Evolutionary conservation across 1,140 invertebrate genomes (phyloP).

Genomic region (Magallana gigas): DNA sequence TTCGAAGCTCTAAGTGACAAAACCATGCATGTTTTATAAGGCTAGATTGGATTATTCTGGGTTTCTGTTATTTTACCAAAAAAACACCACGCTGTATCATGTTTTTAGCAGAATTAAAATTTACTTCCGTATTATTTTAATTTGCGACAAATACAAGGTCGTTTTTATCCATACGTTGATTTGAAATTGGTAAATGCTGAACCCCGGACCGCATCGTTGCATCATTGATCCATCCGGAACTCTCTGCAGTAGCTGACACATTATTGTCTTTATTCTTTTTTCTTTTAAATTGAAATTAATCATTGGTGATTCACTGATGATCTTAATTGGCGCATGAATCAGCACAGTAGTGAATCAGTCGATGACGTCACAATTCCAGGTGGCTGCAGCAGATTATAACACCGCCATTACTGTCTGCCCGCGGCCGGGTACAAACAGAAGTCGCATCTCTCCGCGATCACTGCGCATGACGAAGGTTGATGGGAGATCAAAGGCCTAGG

Average conservation of each 20-base stretch:
- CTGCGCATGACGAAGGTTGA: constrained; percentile 15
- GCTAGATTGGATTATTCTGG: background rate
- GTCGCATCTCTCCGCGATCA: constrained; percentile 1
- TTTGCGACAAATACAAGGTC: no score
- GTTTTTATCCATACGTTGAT: background rate
- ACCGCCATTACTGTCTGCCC: no score
- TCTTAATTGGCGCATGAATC: constrained; percentile 24
- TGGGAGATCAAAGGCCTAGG: background rate
- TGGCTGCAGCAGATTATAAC: constrained; percentile 17
- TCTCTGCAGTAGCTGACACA: background rate
- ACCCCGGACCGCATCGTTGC: background rate
- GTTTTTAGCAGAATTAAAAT: background rate
- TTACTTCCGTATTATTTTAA: background rate
- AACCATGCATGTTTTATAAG: constrained; percentile 6
- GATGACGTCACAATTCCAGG: constrained; percentile 21
- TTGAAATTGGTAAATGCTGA: background rate
- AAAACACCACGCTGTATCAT: background rate
- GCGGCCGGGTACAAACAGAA: background rate
- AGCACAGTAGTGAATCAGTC: constrained; percentile 11
- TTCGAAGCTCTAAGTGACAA: background rate
- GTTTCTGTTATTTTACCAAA: background rate
- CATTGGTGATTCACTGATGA: constrained; percentile 33
- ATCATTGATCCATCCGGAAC: background rate
- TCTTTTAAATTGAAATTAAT: constrained; percentile 37
- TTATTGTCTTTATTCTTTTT: constrained; percentile 17